phyloP scores from a whole-genome alignment of 1,140 invertebrate genomes.

The Leptinotarsa defecta region DNA sequence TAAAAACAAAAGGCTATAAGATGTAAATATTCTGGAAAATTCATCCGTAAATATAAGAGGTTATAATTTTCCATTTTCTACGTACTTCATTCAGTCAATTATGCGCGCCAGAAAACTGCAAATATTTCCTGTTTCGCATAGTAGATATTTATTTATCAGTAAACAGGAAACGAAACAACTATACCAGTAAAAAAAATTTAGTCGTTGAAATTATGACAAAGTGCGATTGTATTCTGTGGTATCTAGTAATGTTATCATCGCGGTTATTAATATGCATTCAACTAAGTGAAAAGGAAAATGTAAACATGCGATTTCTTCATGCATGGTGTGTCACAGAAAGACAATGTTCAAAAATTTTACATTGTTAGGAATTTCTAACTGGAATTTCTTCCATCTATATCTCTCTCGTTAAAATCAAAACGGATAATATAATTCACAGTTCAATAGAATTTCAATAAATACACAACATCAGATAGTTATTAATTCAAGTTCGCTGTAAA shows the following conservation, averaged over 20 bases:
- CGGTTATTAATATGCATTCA: slow-evolving; percentile 3
- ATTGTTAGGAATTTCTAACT: no score
- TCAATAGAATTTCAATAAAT: no score
- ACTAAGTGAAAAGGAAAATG: not conserved
- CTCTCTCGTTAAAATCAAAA: no score
- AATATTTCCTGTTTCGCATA: slow-evolving; percentile 18
- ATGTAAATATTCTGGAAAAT: no score
- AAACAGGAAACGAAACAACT: slow-evolving; percentile 12
- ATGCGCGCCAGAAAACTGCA: slow-evolving; percentile 2
- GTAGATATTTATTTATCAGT: slow-evolving; percentile 20
- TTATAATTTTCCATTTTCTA: no score
- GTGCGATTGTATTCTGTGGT: not conserved
- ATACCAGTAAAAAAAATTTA: slow-evolving; percentile 7
- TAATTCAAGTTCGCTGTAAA: no score
- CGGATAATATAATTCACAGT: no score
- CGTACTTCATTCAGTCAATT: not conserved
- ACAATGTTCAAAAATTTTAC: not conserved
- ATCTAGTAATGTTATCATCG: not conserved
- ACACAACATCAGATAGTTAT: no score
- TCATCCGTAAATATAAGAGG: no score
- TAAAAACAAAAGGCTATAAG: no score
- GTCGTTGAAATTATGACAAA: slow-evolving; percentile 5
- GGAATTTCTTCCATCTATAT: no score
- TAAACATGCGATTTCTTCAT: not conserved
- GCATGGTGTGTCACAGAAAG: not conserved